A percentile compares a stretch with the other conserved stretches of the same genome.
phyloP scores from a whole-genome alignment of 2,113 vertebrate genomes.

The Benitochromis conjunctus region DNA sequence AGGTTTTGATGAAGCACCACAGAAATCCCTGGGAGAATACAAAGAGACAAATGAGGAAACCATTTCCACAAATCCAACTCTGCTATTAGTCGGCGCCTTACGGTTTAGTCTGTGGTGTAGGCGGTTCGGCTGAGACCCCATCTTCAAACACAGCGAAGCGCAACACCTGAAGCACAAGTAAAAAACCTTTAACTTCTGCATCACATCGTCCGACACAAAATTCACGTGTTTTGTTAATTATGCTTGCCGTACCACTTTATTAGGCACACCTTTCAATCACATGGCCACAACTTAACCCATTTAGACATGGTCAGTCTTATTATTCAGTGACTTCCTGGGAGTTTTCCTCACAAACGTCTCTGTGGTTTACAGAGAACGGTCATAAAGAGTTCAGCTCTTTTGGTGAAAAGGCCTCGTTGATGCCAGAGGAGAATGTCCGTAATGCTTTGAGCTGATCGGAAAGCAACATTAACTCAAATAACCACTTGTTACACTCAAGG shows the following conservation, averaged over 20 bases:
- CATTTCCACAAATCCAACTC: background rate
- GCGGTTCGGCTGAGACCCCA: background rate
- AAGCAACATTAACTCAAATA: too few relatives aligned
- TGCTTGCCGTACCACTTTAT: accelerated
- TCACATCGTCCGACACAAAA: too few relatives aligned
- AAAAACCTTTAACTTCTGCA: background rate
- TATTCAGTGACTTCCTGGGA: accelerated
- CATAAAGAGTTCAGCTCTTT: background rate
- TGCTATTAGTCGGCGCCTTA: background rate
- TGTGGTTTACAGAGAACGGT: accelerated
- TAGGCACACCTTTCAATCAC: too few relatives aligned
- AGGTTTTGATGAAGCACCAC: accelerated
- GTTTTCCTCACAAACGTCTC: accelerated
- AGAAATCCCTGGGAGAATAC: background rate
- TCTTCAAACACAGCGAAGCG: background rate
- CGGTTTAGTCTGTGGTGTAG: background rate
- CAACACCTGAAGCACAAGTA: slow-evolving; percentile 10
- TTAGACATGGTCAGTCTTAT: background rate
- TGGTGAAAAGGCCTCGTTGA: background rate
- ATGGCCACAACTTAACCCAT: background rate
- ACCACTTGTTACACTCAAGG: too few relatives aligned
- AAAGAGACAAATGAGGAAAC: background rate
- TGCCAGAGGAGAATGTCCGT: accelerated
- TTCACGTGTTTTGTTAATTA: background rate
- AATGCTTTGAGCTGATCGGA: background rate